Evolutionary conservation across 2,888 invertebrate genomes (phyloP), one percentile per base, ranked within the genome.

Genomic region (Melinaea marsaeus): DNA sequence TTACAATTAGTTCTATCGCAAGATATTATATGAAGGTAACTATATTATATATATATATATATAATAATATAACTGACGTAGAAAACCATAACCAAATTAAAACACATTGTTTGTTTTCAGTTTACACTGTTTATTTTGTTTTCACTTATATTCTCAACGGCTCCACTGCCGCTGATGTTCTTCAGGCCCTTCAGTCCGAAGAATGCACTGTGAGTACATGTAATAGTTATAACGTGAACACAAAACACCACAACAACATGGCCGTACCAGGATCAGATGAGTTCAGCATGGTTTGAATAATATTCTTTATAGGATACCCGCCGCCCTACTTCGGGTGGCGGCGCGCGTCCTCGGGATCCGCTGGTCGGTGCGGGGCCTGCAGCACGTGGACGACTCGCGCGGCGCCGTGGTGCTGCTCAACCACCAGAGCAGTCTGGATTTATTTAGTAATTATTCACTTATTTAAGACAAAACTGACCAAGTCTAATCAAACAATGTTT

Each of bases 371-470:
- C 92, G 94, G 57, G 96, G 96, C 0, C 80, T 92, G 60, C 95
- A 97, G 78, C 94, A 96, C 80, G 93, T 97, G 9, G 93, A 94
- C 67, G 92, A 93, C 75, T 92, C 94, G 58, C 92, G 94, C 63
- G 96, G 97, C 0, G 94, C 94, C 74, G 94, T 98, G 11, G 93
- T 98, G 7, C 90, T 98, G 13, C 92, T 96, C 66, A 98, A 98
- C 87, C 98, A 98, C 82, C 98, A 98, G 87, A 97, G 96, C 80
- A 92, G 94, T 34, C 83, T 98, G 61, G 98, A 98, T 85, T 92
- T 98, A 64, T 93, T 95, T 73, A 95, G 97, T 96, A 51, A 55
- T 1, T 32, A 33, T 5, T 33, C 13, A n/a, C 22, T 48, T 48
- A 2, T 7, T 4, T 48, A 3, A 48, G 13, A 7, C 22, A 22